phyloP scores from a whole-genome alignment of 2,888 invertebrate species.

The Adela reaumurella region DNA sequence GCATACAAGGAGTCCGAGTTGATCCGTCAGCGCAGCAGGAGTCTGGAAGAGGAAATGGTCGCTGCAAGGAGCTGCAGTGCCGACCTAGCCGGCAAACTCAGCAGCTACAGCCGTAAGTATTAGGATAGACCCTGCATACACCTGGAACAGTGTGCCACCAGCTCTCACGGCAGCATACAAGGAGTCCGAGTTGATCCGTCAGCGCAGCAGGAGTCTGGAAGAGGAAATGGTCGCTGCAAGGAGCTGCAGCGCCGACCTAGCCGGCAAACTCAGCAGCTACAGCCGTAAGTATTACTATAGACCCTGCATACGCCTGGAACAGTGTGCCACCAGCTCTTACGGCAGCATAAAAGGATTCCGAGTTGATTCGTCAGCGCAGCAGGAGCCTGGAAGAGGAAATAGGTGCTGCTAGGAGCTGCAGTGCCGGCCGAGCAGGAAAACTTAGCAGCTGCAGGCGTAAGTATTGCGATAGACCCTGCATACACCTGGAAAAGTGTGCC shows the following conservation, averaged over 20 bases:
- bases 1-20: constrained; percentile 65
- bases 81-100: constrained; percentile 55
- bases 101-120: constrained; percentile 51
- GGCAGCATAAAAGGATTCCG: constrained; percentile 67
- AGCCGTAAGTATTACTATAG: constrained; percentile 53
- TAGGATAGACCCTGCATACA: too few species aligned
- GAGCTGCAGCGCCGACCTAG: constrained; percentile 55
- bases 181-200: constrained; percentile 60
- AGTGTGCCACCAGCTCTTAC: too few species aligned
- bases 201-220: constrained; percentile 58
- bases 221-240: constrained; percentile 58
- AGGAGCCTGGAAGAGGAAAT: constrained; percentile 57
- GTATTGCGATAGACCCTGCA: too few species aligned
- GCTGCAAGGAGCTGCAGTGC: constrained; percentile 57
- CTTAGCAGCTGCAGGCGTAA: constrained; percentile 56
- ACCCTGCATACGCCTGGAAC: too few species aligned
- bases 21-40: too few species aligned
- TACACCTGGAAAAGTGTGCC: too few species aligned
- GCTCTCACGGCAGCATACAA: constrained; percentile 64
- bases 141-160: constrained; percentile 19
- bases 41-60: constrained; percentile 59
- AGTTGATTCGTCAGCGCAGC: constrained; percentile 21
- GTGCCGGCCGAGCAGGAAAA: constrained; percentile 56
- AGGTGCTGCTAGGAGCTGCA: constrained; percentile 53
- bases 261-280: constrained; percentile 54